Conservation (phyloP, 2,888 invertebrate genomes). For the Clivina fossor region DNA sequence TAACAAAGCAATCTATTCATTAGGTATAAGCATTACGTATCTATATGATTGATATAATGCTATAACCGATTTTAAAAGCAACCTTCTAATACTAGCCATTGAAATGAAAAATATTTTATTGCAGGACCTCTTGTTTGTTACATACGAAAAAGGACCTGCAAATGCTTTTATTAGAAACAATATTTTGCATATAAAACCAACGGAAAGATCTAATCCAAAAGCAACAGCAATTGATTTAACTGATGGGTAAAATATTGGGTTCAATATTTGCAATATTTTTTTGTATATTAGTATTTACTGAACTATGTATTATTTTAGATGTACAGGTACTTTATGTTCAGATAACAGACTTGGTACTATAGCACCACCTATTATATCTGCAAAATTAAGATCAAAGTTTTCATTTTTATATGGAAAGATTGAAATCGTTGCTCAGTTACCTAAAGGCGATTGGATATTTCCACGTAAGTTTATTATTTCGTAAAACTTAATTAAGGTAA, state of each 20-base stretch:
- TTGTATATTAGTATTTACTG: not conserved
- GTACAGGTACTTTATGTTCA: conserved; percentile 10
- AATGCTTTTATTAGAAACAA: not conserved
- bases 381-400: conserved; percentile 49
- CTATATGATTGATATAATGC: no score
- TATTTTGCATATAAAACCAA: not conserved
- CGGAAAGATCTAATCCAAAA: not conserved
- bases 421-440: conserved; percentile 70
- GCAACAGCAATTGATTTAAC: not conserved
- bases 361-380: not conserved
- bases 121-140: conserved; percentile 8
- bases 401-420: conserved; percentile 70
- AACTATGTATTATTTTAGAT: conserved; percentile 7
- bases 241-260: conserved; percentile 3
- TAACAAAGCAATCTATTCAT: no score
- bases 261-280: not conserved
- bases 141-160: conserved; percentile 1
- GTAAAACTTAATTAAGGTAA: not conserved
- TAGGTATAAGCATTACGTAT: no score
- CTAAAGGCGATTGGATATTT: conserved; percentile 76
- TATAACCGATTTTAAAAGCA: no score
- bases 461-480: conserved; percentile 72
- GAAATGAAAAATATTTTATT: no score
- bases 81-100: no score
- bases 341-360: not conserved